Base-by-base conservation (phyloP, 2,797 vertebrate species). In the Anas flavirostris region DNA sequence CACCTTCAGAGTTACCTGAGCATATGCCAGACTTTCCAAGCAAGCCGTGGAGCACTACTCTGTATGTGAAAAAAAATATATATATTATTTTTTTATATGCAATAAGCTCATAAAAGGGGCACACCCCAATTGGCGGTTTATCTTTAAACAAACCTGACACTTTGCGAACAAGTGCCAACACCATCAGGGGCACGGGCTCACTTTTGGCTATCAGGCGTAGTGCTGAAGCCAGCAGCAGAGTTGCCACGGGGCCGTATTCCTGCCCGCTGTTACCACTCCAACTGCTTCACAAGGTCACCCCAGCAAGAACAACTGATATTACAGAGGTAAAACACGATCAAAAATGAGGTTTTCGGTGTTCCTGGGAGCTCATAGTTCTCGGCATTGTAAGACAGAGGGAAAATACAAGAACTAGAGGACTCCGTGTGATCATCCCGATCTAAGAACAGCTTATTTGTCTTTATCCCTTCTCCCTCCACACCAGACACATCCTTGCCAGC, bases 221-320 rank as follows among this genome's bases (percentile, higher is more conserved):
- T 11, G 56, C 44, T n/a, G 66, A 31, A 48, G 81, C 31, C 82
- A 75, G 64, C 46, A 33, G 56, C 66, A 1, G 2, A 50, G 66
- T 50, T 59, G 33, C 22, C 67, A n/a, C 23, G 44, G 26, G 11
- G 44, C 78, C 43, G 55, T 6, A n/a, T 33, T 1, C 0, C 84
- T n/a, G 58, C 63, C 58, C 0, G 7, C 31, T 2, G 16, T 12
- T 17, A 21, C 69, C 41, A 29, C n/a, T 17, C n/a, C 3, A 18
- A 2, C 11, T 8, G 23, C 37, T 80, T 21, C 79, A 5, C 35
- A 88, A 88, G 91, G 94, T 91, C 92, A 97, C 82, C 44, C 69
- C 7, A 72, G 7, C 1, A 62, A 22, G 63, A 39, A 29, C 4
- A 31, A 35, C 35, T 12, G 58, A 7, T 1, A 17, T 18, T 5